Percentiles rank a stretch among this genome's conserved stretches.
Evolutionary conservation across 1,140 invertebrate genomes (phyloP).

Genomic region (Probaryconus sp.): DNA sequence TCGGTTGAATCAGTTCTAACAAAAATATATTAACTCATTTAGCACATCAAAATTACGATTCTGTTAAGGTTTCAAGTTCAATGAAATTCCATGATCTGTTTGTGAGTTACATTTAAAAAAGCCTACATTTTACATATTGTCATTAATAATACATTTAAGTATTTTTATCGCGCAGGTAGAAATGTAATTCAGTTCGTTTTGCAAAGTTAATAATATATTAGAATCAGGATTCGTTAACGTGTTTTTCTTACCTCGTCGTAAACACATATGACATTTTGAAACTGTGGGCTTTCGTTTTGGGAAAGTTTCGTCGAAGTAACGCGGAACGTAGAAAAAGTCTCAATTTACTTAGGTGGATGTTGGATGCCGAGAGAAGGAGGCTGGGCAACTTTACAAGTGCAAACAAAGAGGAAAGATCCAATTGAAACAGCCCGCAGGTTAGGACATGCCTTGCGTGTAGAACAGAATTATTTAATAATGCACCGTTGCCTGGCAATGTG

Average conservation of each 20-base stretch:
- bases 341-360: conserved; percentile 38
- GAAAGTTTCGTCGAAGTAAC: conserved; percentile 18
- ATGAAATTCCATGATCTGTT: too few relatives aligned
- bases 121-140: too few relatives aligned
- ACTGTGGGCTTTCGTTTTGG: conserved; percentile 1
- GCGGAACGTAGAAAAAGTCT: conserved; percentile 12
- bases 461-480: conserved; percentile 67
- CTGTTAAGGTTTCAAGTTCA: too few relatives aligned
- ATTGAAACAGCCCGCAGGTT: conserved; percentile 39
- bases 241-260: not conserved
- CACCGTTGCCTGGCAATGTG: conserved; percentile 37
- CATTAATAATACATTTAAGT: too few relatives aligned
- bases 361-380: conserved; percentile 19
- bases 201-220: too few relatives aligned
- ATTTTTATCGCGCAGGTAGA: too few relatives aligned
- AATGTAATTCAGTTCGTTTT: too few relatives aligned
- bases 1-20: not conserved
- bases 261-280: conserved; percentile 10
- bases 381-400: conserved; percentile 46
- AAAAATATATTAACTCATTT: not conserved
- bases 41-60: too few relatives aligned
- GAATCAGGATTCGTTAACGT: not conserved
- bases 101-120: too few relatives aligned
- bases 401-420: conserved; percentile 57
- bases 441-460: conserved; percentile 60